Conservation (phyloP, 2,888 invertebrate genomes). For the Argyresthia albistria region DNA sequence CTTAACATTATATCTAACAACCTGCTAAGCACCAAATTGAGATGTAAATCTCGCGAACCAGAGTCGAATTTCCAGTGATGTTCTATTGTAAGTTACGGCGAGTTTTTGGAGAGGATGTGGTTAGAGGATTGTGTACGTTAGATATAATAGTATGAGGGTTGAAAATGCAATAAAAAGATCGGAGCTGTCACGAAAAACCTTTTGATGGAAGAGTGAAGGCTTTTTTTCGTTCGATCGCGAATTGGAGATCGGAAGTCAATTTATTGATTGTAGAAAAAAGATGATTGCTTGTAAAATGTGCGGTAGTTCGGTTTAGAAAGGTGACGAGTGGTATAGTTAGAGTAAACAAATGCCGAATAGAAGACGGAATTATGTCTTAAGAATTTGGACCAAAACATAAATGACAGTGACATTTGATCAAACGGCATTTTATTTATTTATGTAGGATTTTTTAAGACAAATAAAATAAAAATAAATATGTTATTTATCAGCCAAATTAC, state of each 20-base stretch:
- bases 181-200: conserved; percentile 26
- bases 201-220: conserved; percentile 30
- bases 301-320: no score
- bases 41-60: not conserved
- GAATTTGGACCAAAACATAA: no score
- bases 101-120: not conserved
- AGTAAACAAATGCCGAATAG: conserved; percentile 24
- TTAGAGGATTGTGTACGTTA: not conserved
- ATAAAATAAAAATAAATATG: no score
- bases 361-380: not conserved
- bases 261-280: conserved; percentile 28
- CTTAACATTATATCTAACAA: not conserved
- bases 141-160: not conserved
- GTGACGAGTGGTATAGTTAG: not conserved
- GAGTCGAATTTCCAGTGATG: not conserved
- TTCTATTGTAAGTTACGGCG: not conserved
- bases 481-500: no score
- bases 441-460: no score
- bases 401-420: no score
- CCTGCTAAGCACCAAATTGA: not conserved
- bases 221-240: conserved; percentile 32
- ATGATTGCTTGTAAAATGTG: conserved; percentile 5
- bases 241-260: conserved; percentile 50
- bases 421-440: no score
- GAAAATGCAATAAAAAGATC: not conserved